Conservation (phyloP, 2,888 invertebrate species). For the Minunthozetes semirufus region DNA sequence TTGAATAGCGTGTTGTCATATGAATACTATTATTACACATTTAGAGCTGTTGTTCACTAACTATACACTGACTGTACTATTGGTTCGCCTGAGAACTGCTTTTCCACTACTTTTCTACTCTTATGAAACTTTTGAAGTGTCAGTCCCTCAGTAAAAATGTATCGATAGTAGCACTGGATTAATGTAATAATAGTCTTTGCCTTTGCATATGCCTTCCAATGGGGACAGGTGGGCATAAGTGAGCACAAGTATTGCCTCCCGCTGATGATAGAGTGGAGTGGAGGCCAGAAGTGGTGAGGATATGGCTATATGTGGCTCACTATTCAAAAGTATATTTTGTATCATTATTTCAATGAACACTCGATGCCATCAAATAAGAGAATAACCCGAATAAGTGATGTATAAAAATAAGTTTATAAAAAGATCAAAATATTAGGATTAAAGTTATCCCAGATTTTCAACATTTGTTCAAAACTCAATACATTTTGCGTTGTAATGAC, state of each 20-base stretch:
- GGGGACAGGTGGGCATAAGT: slow-evolving; percentile 11
- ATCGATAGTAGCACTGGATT: slow-evolving; percentile 9
- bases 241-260: slow-evolving; percentile 16
- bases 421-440: slow-evolving; percentile 2
- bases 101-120: neutral
- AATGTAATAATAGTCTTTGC: slow-evolving; percentile 13
- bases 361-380: neutral
- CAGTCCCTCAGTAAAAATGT: slow-evolving; percentile 11
- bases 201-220: neutral
- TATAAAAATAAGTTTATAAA: slow-evolving; percentile 3
- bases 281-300: neutral
- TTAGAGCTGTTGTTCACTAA: neutral
- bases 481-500: too few species aligned
- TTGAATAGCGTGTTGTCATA: slow-evolving; percentile 1
- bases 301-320: neutral
- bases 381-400: neutral
- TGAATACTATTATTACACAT: slow-evolving; percentile 23
- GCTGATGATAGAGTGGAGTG: neutral
- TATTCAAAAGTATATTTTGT: neutral
- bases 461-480: too few species aligned
- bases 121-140: slow-evolving; percentile 20
- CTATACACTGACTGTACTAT: too few species aligned
- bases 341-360: neutral
- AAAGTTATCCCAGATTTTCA: too few species aligned
- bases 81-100: neutral